phyloP scores from a whole-genome alignment of 1,140 invertebrate genomes.

The Drosophila bocqueti region DNA sequence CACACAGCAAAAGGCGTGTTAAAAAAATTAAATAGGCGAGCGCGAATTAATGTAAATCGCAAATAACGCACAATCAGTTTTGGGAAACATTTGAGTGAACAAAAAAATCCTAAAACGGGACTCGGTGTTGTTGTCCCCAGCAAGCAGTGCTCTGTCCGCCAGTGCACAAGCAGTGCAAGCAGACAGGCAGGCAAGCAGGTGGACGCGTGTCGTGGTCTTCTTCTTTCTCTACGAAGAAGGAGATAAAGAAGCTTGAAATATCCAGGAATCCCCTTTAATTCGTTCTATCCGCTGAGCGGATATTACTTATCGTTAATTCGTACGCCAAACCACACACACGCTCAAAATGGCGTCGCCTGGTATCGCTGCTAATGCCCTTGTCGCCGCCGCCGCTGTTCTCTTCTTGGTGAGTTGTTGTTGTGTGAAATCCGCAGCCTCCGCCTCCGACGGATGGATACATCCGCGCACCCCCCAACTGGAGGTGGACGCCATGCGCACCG shows the following conservation, averaged over 20 bases:
- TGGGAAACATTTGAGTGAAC: slow-evolving; percentile 5
- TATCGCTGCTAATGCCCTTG: slow-evolving; percentile 20
- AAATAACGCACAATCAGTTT: slow-evolving; percentile 34
- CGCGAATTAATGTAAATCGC: slow-evolving; percentile 61
- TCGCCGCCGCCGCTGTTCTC: slow-evolving; percentile 11
- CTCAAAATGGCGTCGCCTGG: slow-evolving; percentile 26
- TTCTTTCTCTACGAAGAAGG: background rate
- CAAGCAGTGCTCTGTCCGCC: slow-evolving; percentile 24
- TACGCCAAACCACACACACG: background rate
- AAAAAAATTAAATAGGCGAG: slow-evolving; percentile 17
- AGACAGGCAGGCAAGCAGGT: slow-evolving; percentile 7
- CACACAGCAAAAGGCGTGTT: slow-evolving; percentile 14
- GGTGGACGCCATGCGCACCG: slow-evolving; percentile 87
- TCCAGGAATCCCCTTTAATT: slow-evolving; percentile 11
- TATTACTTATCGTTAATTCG: slow-evolving; percentile 19
- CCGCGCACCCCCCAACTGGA: slow-evolving; percentile 31
- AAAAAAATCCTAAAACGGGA: slow-evolving; percentile 11
- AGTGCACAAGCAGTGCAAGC: slow-evolving; percentile 19
- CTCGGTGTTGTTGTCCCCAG: slow-evolving; percentile 1
- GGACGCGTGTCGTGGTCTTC: slow-evolving; percentile 10
- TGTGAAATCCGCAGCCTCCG: background rate
- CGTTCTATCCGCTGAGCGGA: slow-evolving; percentile 20
- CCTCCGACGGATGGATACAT: slow-evolving; percentile 14
- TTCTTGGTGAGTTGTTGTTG: slow-evolving; percentile 21
- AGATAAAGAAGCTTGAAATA: slow-evolving; percentile 11